Percentiles rank a stretch among this genome's conserved stretches.
phyloP scores from a whole-genome alignment of 1,140 invertebrate genomes.

The Ips nitidus region DNA sequence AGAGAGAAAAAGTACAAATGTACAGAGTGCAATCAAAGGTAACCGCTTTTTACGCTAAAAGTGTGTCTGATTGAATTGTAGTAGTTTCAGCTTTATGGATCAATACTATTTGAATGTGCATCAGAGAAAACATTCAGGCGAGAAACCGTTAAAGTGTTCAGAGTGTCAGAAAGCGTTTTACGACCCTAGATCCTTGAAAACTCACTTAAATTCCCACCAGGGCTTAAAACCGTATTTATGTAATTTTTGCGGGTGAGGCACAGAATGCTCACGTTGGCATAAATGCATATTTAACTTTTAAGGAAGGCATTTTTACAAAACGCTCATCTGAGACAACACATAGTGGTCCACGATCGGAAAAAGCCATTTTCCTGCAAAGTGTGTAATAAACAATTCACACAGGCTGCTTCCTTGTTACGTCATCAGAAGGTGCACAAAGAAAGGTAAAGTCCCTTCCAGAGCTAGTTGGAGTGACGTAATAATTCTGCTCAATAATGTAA shows the following conservation, averaged over 20 bases:
- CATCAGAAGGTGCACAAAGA: constrained; percentile 15
- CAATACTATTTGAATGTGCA: constrained; percentile 25
- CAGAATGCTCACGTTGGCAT: background rate
- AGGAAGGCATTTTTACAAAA: constrained; percentile 26
- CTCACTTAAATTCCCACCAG: constrained; percentile 10
- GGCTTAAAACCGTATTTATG: constrained; percentile 19
- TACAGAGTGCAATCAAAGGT: constrained; percentile 20
- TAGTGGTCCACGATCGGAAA: constrained; percentile 16
- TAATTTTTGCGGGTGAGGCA: constrained; percentile 22
- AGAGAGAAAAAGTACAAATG: constrained; percentile 18
- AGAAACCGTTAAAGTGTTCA: constrained; percentile 23
- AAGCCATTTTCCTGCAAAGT: constrained; percentile 19
- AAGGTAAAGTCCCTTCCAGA: too few relatives aligned
- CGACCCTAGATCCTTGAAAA: constrained; percentile 18
- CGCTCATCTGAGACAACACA: constrained; percentile 19
- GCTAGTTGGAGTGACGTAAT: too few relatives aligned
- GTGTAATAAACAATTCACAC: constrained; percentile 25
- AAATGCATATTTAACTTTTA: constrained; percentile 1
- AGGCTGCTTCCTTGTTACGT: constrained; percentile 2
- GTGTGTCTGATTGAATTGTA: too few relatives aligned
- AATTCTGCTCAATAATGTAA: too few relatives aligned
- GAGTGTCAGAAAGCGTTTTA: constrained; percentile 23
- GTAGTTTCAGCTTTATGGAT: constrained; percentile 17
- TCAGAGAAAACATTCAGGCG: constrained; percentile 22
- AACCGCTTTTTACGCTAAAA: background rate